Conservation (phyloP, 2,888 invertebrate species). For the Microctonus brassicae region DNA sequence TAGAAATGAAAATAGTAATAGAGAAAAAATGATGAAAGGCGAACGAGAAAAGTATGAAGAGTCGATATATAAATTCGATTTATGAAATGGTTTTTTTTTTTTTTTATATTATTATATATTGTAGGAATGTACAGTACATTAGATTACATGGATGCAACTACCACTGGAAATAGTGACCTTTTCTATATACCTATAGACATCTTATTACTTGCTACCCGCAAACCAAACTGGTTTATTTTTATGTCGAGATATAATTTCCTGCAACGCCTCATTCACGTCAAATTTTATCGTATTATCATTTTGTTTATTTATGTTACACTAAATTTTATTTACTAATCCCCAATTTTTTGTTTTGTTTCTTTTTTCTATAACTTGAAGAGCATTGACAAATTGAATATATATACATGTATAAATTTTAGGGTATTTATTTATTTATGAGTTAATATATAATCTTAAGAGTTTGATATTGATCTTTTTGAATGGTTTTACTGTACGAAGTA, state of each 20-base stretch:
- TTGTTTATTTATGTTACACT: neutral
- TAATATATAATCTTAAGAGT: neutral
- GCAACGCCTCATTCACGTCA: neutral
- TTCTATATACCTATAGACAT: neutral
- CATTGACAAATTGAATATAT: too few species aligned
- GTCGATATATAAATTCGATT: neutral
- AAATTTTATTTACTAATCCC: too few species aligned
- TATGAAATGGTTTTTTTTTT: neutral
- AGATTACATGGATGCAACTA: neutral
- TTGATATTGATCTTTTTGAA: neutral
- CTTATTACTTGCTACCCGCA: neutral
- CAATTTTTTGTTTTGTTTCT: too few species aligned
- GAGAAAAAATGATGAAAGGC: neutral
- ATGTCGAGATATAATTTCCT: slow-evolving; percentile 15
- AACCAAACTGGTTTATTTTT: slow-evolving; percentile 22
- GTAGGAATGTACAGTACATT: too few species aligned
- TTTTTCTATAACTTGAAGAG: too few species aligned
- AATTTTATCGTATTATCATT: neutral
- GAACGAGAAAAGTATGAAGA: neutral
- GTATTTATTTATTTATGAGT: too few species aligned
- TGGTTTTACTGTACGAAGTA: neutral
- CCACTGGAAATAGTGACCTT: neutral
- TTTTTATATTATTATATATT: neutral
- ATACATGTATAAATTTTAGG: too few species aligned
- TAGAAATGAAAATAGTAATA: neutral